These are phyloP conservation scores for Indri indri DNA, from an alignment of 2,113 vertebrate species.

Conservation along the genomic window DNA sequence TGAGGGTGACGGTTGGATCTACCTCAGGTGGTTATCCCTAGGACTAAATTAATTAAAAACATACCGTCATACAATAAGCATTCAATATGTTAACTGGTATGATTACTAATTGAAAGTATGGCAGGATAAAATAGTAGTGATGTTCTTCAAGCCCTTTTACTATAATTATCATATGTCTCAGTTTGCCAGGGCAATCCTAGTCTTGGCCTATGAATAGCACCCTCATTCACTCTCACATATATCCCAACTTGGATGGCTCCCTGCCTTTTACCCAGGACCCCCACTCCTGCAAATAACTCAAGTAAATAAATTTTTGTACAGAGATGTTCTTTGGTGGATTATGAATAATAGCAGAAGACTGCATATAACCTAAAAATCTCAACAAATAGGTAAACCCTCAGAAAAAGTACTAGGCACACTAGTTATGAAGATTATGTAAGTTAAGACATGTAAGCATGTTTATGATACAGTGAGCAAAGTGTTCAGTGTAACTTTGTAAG, in stretches of 20 bases:
- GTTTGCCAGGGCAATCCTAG: not conserved
- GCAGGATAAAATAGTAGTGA: not conserved
- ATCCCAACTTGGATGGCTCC: not conserved
- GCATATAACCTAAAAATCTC: not conserved
- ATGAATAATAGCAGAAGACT: not conserved
- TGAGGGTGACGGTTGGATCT: not conserved
- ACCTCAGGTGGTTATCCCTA: not conserved
- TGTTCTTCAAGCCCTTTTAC: not conserved
- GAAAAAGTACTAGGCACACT: not conserved
- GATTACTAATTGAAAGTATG: not conserved
- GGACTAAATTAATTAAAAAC: not conserved
- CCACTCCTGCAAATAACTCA: not conserved
- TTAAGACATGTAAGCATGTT: not conserved
- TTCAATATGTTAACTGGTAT: not conserved
- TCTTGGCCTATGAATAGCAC: not conserved
- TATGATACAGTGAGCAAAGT: not conserved
- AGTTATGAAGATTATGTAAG: not conserved
- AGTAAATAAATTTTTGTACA: not conserved
- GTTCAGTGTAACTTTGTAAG: not conserved
- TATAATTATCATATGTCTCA: not conserved
- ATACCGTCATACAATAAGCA: not conserved
- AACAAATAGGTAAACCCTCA: not conserved
- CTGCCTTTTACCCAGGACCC: not conserved
- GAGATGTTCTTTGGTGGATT: not conserved
- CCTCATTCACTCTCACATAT: not conserved